These are phyloP conservation scores for Sebastolobus altivelis DNA, from an alignment of 2,797 vertebrate species.

Conservation along the genomic window DNA sequence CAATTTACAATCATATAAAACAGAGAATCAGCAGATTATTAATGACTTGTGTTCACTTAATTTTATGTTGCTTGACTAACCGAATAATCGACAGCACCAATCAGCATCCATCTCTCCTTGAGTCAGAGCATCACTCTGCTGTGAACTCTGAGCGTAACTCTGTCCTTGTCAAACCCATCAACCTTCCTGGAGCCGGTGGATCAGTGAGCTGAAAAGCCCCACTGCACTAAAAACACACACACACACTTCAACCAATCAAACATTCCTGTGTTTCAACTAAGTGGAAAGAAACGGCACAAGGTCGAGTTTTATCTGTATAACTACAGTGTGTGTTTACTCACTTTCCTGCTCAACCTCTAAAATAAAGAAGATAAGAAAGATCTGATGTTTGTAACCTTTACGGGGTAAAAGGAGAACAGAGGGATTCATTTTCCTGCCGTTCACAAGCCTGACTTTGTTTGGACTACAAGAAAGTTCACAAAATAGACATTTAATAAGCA, in stretches of 20 bases:
- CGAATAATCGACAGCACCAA: not conserved
- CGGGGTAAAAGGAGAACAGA: not conserved
- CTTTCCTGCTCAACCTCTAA: constrained; percentile 6
- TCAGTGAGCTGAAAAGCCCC: constrained; percentile 20
- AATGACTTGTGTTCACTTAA: too few species aligned
- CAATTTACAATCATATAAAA: too few species aligned
- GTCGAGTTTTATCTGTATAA: constrained; percentile 43
- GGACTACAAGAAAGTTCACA: not conserved
- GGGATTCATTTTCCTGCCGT: not conserved
- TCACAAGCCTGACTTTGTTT: not conserved
- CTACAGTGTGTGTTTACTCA: constrained; percentile 16
- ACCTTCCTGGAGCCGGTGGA: constrained; percentile 3
- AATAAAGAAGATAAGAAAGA: constrained; percentile 21
- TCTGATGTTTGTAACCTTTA: not conserved
- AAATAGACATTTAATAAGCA: not conserved
- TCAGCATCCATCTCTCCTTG: not conserved
- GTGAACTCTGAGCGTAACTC: constrained; percentile 4
- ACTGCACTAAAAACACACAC: constrained; percentile 23
- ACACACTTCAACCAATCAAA: constrained; percentile 28
- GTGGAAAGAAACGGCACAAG: constrained; percentile 24
- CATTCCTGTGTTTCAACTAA: constrained; percentile 4
- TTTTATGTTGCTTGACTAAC: not conserved
- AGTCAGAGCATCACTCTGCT: not conserved
- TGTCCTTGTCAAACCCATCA: constrained; percentile 13
- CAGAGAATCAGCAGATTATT: too few species aligned